These are phyloP conservation scores for Rhinolophus sinicus DNA, from an alignment of 2,113 vertebrate species.

Conservation along the genomic window DNA sequence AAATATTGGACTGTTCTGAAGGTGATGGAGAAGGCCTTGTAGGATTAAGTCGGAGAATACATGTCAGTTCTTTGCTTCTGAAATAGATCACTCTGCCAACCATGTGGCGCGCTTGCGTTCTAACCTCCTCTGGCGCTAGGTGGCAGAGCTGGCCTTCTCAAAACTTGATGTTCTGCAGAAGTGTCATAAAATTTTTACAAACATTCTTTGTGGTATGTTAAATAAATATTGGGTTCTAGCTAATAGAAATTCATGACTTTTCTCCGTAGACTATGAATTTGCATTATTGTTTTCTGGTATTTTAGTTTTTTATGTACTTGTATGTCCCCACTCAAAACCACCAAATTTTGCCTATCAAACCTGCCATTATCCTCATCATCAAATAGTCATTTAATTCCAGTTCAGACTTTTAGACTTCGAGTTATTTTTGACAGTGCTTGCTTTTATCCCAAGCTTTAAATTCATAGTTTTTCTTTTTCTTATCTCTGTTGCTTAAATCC, in stretches of 20 bases:
- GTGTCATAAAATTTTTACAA: not conserved
- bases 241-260: slow-evolving; percentile 41
- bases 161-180: slow-evolving; percentile 4
- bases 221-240: slow-evolving; percentile 16
- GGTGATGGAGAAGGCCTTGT: not conserved
- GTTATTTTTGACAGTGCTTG: not conserved
- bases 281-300: not conserved
- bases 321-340: not conserved
- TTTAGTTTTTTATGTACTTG: not conserved
- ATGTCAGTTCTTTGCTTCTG: not conserved
- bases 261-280: slow-evolving; percentile 4
- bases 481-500: not conserved
- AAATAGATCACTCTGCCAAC: not conserved
- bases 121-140: slow-evolving; percentile 64
- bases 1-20: not conserved
- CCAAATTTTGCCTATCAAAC: slow-evolving; percentile 1
- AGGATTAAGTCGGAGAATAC: not conserved
- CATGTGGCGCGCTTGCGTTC: not conserved
- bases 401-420: not conserved
- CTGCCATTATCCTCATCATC: not conserved
- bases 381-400: not conserved
- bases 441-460: not conserved
- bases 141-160: slow-evolving; percentile 63
- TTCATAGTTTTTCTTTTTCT: not conserved
- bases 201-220: not conserved